phyloP scores from a whole-genome alignment of 2,888 invertebrate species.

The Plusia festucae region DNA sequence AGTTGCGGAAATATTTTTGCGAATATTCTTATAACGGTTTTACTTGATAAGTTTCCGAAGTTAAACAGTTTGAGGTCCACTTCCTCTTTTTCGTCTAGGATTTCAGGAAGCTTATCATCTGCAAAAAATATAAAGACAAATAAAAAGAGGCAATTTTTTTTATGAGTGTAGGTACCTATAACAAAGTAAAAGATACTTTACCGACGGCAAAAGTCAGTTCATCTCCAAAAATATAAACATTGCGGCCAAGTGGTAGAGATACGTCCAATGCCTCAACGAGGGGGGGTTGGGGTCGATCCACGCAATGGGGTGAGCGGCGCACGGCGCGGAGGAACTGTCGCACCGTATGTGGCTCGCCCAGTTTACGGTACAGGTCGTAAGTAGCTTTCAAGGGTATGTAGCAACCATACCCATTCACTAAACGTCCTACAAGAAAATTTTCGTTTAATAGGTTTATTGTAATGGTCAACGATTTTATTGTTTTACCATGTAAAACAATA shows the following conservation, averaged over 20 bases:
- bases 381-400: conserved; percentile 81
- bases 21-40: conserved; percentile 74
- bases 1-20: conserved; percentile 85
- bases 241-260: conserved; percentile 69
- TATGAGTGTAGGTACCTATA: not conserved
- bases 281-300: conserved; percentile 58
- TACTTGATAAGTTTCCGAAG: conserved; percentile 76
- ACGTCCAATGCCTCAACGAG: conserved; percentile 65
- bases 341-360: conserved; percentile 85
- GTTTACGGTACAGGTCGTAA: conserved; percentile 79
- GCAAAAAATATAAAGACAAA: conserved; percentile 48
- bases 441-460: not conserved
- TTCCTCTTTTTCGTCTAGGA: conserved; percentile 34
- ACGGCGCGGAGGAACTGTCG: conserved; percentile 76
- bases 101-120: conserved; percentile 62
- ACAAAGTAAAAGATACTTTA: conserved; percentile 49
- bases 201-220: conserved; percentile 75
- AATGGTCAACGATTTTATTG: no score
- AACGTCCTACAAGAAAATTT: conserved; percentile 65
- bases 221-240: conserved; percentile 77
- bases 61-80: conserved; percentile 73
- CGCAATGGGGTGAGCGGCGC: conserved; percentile 68
- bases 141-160: no score
- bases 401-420: conserved; percentile 73
- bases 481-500: no score